phyloP scores from a whole-genome alignment of 2,888 invertebrate species.

The Drosophila antonietae region DNA sequence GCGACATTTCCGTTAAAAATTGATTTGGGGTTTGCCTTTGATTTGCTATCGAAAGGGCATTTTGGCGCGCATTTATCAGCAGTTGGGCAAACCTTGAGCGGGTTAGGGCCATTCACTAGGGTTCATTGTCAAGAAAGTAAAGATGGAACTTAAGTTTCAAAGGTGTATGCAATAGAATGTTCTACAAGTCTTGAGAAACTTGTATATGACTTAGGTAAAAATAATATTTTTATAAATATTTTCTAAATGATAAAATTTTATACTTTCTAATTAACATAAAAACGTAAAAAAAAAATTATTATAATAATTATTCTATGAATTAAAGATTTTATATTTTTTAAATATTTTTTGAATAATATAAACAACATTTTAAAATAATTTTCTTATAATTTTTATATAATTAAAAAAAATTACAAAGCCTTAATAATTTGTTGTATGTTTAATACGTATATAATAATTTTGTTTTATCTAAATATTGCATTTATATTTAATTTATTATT shows the following conservation, averaged over 20 bases:
- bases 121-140: not conserved
- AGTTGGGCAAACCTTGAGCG: slow-evolving; percentile 18
- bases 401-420: no score
- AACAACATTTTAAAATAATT: not conserved
- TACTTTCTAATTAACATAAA: not conserved
- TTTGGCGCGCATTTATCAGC: slow-evolving; percentile 53
- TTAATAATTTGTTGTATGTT: no score
- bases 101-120: not conserved
- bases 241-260: not conserved
- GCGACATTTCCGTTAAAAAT: slow-evolving; percentile 50
- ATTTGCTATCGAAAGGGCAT: slow-evolving; percentile 45
- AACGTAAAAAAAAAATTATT: no score
- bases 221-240: not conserved
- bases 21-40: slow-evolving; percentile 52
- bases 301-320: not conserved
- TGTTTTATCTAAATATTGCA: not conserved
- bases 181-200: not conserved
- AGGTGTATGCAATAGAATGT: not conserved
- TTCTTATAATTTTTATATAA: not conserved
- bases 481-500: not conserved
- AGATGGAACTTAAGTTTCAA: not conserved
- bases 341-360: not conserved
- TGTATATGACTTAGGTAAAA: not conserved
- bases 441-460: no score
- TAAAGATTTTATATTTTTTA: not conserved